Conservation (phyloP, 1,140 invertebrate species). For the Camponotus vicinus region DNA sequence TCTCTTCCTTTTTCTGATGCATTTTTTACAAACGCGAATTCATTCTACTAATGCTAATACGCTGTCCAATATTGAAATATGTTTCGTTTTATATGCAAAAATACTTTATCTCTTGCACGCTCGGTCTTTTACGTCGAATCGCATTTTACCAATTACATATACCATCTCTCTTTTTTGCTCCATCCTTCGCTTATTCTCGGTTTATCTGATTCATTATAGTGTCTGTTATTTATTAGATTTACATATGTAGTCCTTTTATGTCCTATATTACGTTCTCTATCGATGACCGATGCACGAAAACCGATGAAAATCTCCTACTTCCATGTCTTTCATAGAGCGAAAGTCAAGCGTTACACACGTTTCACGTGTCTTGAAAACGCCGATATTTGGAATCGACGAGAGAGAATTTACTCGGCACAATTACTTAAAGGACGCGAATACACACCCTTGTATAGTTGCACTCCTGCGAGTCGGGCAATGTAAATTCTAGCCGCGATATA, state of each 20-base stretch:
- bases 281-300: constrained; percentile 1
- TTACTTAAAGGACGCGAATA: constrained; percentile 23
- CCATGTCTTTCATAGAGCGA: constrained; percentile 60
- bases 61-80: constrained; percentile 44
- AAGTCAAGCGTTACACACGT: constrained; percentile 29
- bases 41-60: constrained; percentile 8
- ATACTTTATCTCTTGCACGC: not conserved
- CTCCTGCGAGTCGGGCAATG: not conserved
- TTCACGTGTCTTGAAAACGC: not conserved
- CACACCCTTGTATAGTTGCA: not conserved
- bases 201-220: constrained; percentile 29
- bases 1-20: not conserved
- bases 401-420: constrained; percentile 12
- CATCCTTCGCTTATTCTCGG: not conserved
- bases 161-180: not conserved
- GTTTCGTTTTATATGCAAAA: not conserved
- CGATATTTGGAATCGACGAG: constrained; percentile 9
- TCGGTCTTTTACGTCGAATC: constrained; percentile 7
- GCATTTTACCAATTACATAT: constrained; percentile 20
- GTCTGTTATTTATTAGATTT: not conserved
- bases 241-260: not conserved
- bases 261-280: not conserved
- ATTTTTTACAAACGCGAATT: constrained; percentile 31
- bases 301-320: constrained; percentile 51
- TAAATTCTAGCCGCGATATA: constrained; percentile 40